These are phyloP conservation scores for Epirrhoe alternata DNA, from an alignment of 2,888 invertebrate genomes.

Conservation along the genomic window DNA sequence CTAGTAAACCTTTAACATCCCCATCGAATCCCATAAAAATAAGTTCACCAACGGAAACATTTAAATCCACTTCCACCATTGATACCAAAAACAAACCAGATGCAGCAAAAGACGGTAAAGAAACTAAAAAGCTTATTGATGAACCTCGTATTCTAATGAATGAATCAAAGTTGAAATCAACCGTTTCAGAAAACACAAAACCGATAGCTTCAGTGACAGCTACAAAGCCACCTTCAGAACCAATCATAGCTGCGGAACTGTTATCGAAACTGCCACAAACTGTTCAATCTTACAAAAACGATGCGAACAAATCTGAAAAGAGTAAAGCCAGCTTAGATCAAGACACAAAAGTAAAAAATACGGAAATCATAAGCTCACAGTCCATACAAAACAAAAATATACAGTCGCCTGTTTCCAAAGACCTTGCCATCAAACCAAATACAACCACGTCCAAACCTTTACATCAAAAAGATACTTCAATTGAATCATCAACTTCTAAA, in stretches of 20 bases:
- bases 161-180: constrained; percentile 25
- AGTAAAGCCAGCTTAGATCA: background rate
- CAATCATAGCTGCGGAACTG: constrained; percentile 19
- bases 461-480: constrained; percentile 57
- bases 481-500: constrained; percentile 27
- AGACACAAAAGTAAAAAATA: constrained; percentile 4
- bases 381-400: constrained; percentile 15
- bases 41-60: constrained; percentile 17
- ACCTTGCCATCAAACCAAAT: constrained; percentile 18
- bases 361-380: constrained; percentile 8
- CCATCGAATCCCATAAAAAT: constrained; percentile 21
- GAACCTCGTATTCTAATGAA: constrained; percentile 28
- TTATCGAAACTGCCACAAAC: constrained; percentile 16
- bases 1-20: constrained; percentile 15
- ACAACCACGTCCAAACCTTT: constrained; percentile 53
- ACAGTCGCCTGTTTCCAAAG: constrained; percentile 22
- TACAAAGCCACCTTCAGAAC: constrained; percentile 15
- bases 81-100: constrained; percentile 22
- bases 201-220: constrained; percentile 26
- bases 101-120: constrained; percentile 20
- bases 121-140: constrained; percentile 28
- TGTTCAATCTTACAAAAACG: constrained; percentile 19
- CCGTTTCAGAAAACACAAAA: constrained; percentile 23
- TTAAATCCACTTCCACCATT: constrained; percentile 17
- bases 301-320: constrained; percentile 15